Conservation (phyloP, 2,113 vertebrate genomes). For the Charina bottae region DNA sequence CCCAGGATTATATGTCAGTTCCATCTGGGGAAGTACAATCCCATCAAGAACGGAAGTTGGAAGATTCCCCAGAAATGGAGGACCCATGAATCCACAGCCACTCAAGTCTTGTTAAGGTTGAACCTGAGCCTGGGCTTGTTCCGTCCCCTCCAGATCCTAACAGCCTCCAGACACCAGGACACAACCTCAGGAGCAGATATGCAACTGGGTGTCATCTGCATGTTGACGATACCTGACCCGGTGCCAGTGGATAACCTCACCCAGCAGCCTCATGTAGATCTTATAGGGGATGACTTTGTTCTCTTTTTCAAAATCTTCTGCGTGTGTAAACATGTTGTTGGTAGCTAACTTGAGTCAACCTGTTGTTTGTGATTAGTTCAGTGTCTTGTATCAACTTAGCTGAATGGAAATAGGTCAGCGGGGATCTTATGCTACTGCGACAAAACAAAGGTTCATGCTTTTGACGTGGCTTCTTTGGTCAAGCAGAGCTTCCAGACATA, state of each 20-base stretch:
- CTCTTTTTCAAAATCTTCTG: background rate
- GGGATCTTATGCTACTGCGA: background rate
- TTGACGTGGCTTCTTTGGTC: background rate
- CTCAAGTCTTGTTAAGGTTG: background rate
- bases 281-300: background rate
- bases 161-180: background rate
- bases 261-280: background rate
- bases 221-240: background rate
- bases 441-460: background rate
- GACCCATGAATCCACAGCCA: background rate
- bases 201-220: background rate
- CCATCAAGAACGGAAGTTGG: background rate
- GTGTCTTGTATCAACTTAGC: background rate
- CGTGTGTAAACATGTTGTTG: background rate
- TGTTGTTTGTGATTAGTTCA: background rate
- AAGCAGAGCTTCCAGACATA: background rate
- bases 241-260: background rate
- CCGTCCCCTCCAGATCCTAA: background rate
- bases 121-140: background rate
- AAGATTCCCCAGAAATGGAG: background rate
- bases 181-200: background rate
- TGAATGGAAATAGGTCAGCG: background rate
- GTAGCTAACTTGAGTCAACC: background rate
- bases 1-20: background rate
- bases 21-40: background rate